Base-by-base conservation (phyloP, 2,113 vertebrate species). In the Pterocles gutturalis region DNA sequence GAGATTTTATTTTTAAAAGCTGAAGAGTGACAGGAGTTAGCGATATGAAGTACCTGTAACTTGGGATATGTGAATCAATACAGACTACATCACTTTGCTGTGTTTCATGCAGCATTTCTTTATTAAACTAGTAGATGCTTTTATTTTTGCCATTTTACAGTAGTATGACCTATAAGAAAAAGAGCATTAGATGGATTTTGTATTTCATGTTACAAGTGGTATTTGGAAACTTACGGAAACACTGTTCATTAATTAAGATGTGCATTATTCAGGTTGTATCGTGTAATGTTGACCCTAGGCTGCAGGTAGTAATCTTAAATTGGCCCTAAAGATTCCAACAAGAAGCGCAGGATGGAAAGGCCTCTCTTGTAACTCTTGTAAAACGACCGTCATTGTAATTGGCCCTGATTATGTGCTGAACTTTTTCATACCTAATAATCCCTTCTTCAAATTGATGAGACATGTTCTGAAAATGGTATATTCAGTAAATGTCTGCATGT, bases 291-390 rank as follows among this genome's bases (percentile, higher is more conserved):
- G 86, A 95, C 87, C 90, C 41, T 87, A 83, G 88, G 48, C 72
- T 97, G 94, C 91, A 92, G 73, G 34, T 80, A 87, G 81, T 91
- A 97, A 96, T 62, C 20, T 73, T 48, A 92, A 93, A 41, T 85
- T 95, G 84, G 62, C 67, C 45, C 15, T 95, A 96, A 96, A 96
- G 76, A 94, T 96, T 96, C 94, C 66, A 78, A 64, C 61, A 97
- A 86, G 84, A 89, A 96, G 84, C 48, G 19, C 60, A 87, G 71
- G 90, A 91, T 62, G 76, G 89, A 90, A 95, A 87, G 70, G 33
- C 61, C 79, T 92, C 77, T 94, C 93, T 87, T 90, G 94, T 71
- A 95, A 94, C 43, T 89, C 81, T 25, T 76, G 34, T 87, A 65
- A 95, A 96, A 90, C 78, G 46, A 83, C 83, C 24, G 4, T 89